These are phyloP conservation scores for Tipula helvola DNA, from an alignment of 2,888 invertebrate genomes.

Conservation along the genomic window DNA sequence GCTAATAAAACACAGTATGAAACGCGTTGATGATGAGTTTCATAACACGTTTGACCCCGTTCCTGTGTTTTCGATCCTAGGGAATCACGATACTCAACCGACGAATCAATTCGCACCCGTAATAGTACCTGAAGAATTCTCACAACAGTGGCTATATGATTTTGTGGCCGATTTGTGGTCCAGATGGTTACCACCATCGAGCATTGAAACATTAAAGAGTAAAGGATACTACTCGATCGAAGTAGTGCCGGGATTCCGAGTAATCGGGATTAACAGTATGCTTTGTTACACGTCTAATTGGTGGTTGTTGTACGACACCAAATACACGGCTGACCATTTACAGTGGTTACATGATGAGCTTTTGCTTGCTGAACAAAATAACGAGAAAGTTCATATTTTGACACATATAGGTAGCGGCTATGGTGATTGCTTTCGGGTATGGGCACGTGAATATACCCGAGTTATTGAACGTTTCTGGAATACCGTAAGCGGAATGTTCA, in stretches of 20 bases:
- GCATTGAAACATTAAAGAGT: conserved; percentile 31
- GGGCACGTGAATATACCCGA: conserved; percentile 56
- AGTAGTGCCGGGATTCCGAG: conserved; percentile 53
- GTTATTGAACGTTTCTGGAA: conserved; percentile 59
- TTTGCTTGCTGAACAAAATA: conserved; percentile 53
- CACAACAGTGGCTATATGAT: conserved; percentile 64
- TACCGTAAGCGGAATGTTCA: conserved; percentile 61
- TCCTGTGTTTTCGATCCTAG: conserved; percentile 56
- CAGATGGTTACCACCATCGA: conserved; percentile 46
- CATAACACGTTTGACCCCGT: conserved; percentile 44
- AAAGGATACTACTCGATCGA: conserved; percentile 69
- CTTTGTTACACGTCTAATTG: conserved; percentile 42
- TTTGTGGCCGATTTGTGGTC: conserved; percentile 57
- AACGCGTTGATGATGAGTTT: conserved; percentile 40
- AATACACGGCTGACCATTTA: conserved; percentile 63
- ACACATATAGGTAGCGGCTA: conserved; percentile 71
- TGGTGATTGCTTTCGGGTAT: conserved; percentile 51
- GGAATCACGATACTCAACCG: conserved; percentile 78
- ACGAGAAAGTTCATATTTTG: conserved; percentile 70
- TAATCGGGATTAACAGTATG: conserved; percentile 71
- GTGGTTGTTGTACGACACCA: conserved; percentile 59
- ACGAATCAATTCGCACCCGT: conserved; percentile 57
- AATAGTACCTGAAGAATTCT: conserved; percentile 38
- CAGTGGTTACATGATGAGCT: conserved; percentile 69
- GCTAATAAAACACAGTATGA: conserved; percentile 47